phyloP scores from a whole-genome alignment of 2,113 vertebrate genomes.

The Apeltes quadracus region DNA sequence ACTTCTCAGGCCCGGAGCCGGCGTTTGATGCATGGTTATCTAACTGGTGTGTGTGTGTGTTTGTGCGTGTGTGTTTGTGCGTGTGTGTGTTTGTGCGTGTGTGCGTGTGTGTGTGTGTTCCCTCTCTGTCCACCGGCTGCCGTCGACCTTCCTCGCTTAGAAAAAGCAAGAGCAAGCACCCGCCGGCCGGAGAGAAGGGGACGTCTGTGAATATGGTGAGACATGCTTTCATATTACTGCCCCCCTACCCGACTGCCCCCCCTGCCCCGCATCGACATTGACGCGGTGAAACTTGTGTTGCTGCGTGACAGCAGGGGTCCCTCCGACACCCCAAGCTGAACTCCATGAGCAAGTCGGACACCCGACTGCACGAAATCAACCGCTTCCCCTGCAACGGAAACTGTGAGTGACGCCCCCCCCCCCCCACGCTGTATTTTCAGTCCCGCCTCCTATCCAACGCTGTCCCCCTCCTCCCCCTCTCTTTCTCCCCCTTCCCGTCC shows the following conservation, averaged over 20 bases:
- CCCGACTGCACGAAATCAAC: constrained; percentile 82
- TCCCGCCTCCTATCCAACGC: not conserved
- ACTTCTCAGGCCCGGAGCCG: constrained; percentile 52
- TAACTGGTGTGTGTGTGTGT: constrained; percentile 48
- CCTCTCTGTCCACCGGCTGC: constrained; percentile 63
- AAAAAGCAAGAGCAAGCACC: constrained; percentile 80
- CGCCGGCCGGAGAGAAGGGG: constrained; percentile 76
- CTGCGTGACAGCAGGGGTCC: constrained; percentile 70
- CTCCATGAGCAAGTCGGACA: constrained; percentile 85
- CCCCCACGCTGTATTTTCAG: constrained; percentile 18
- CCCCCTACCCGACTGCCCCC: not conserved
- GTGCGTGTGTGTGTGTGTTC: constrained; percentile 47
- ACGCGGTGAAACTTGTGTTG: constrained; percentile 12
- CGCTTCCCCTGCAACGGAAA: constrained; percentile 80
- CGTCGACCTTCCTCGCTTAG: constrained; percentile 71
- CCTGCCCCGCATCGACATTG: not conserved
- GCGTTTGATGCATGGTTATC: constrained; percentile 57
- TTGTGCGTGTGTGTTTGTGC: constrained; percentile 40
- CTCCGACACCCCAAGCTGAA: constrained; percentile 81
- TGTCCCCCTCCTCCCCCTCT: not conserved
- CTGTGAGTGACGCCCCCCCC: constrained; percentile 69
- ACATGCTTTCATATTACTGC: constrained; percentile 44
- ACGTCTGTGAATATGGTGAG: constrained; percentile 80
- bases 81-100: constrained; percentile 47
- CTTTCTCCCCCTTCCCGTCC: not conserved